Evolutionary conservation across 2,797 vertebrate genomes (phyloP).

Genomic region (Thalassophryne amazonica): DNA sequence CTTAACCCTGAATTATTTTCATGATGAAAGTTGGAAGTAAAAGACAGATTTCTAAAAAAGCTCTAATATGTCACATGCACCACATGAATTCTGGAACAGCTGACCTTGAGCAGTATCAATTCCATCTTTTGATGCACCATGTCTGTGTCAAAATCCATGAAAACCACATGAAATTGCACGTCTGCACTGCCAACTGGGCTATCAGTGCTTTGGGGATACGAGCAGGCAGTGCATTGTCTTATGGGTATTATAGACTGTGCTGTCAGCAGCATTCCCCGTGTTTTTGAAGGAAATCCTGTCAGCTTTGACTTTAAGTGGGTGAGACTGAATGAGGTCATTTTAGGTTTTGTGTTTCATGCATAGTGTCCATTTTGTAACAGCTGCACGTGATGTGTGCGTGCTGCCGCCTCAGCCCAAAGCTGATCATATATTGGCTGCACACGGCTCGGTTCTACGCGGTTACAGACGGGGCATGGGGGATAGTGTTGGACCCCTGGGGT

Average conservation of each 20-base stretch:
- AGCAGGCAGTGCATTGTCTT: constrained; percentile 31
- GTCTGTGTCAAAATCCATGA: constrained; percentile 38
- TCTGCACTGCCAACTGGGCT: constrained; percentile 30
- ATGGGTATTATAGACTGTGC: constrained; percentile 9
- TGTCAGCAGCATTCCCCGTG: constrained; percentile 21
- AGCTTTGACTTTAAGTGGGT: constrained; percentile 57
- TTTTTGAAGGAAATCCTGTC: constrained; percentile 45
- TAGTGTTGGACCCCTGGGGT: constrained; percentile 40
- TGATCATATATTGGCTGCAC: constrained; percentile 39
- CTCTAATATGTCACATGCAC: constrained; percentile 17
- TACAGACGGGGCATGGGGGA: constrained; percentile 15
- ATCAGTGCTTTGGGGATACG: constrained; percentile 21
- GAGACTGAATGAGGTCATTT: constrained; percentile 60
- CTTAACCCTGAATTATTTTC: constrained; percentile 2
- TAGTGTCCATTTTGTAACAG: constrained; percentile 68
- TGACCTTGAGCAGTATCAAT: constrained; percentile 48
- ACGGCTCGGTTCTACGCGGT: constrained; percentile 32
- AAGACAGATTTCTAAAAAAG: constrained; percentile 10
- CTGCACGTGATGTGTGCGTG: constrained; percentile 60
- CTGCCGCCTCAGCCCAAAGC: constrained; percentile 30
- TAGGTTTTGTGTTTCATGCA: constrained; percentile 59
- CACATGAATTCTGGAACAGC: constrained; percentile 19
- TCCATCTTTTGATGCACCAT: constrained; percentile 47
- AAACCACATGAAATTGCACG: constrained; percentile 40
- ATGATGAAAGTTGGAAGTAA: constrained; percentile 2